Conservation (phyloP, 2,113 vertebrate species). For the Centropristis striata region DNA sequence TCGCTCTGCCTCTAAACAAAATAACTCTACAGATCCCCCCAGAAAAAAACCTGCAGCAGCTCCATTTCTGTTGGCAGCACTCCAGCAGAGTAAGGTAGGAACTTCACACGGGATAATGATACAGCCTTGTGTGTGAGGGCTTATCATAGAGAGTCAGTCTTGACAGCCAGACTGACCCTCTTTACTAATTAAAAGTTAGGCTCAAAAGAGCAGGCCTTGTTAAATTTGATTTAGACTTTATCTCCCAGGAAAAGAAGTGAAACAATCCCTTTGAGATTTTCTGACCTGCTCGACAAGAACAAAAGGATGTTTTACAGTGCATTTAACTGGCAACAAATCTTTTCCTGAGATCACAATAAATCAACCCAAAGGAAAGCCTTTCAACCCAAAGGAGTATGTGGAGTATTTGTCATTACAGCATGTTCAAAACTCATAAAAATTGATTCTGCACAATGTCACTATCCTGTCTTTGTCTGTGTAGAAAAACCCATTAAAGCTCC, state of each 20-base stretch:
- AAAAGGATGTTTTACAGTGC: constrained; percentile 30
- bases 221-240: constrained; percentile 49
- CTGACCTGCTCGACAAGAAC: constrained; percentile 16
- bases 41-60: constrained; percentile 2
- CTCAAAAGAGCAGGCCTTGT: constrained; percentile 54
- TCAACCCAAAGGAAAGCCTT: not conserved
- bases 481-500: not conserved
- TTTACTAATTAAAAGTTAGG: constrained; percentile 64
- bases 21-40: not conserved
- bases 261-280: constrained; percentile 14
- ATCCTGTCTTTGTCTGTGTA: not conserved
- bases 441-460: not conserved
- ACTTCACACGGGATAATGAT: constrained; percentile 58
- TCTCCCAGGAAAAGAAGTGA: constrained; percentile 10
- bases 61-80: constrained; percentile 44
- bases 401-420: constrained; percentile 15
- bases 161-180: constrained; percentile 31
- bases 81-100: constrained; percentile 41
- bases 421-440: constrained; percentile 3
- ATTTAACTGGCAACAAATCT: constrained; percentile 38
- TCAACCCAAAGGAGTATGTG: not conserved
- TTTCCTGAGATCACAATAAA: constrained; percentile 32
- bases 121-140: constrained; percentile 38
- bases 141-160: constrained; percentile 36
- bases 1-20: constrained; percentile 25